Evolutionary conservation across 35 echinoderm and acorn worm species (phyloP), one percentile per base, ranked within the genome.

Genomic region (Apostichopus parvimensis): DNA sequence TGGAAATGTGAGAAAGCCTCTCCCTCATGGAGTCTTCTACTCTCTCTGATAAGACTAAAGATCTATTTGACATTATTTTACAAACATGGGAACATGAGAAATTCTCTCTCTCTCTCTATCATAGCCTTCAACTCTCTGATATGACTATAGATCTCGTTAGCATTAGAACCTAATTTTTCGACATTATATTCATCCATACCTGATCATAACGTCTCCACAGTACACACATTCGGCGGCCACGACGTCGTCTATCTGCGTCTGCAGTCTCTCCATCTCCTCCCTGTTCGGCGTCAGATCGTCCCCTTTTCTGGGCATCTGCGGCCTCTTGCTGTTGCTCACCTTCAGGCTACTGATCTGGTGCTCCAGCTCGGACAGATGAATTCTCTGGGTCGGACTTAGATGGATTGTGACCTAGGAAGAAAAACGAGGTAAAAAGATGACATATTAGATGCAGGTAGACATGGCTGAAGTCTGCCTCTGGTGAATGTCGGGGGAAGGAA

Each of bases 161-260:
- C 34, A 3, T 45, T 45, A 45, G 34, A 45, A 45, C 34, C 34
- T 45, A 45, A 45, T 73, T 4, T 5, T 73, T 17, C 7, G 15
- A 6, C 18, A 21, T 73, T 45, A 45, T 4, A 45, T 45, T 4
- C 34, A 45, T 45, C 34, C 34, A 45, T 45, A 45, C 34, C 34
- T 45, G 34, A 45, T 45, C 34, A 45, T 45, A 0, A 45, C 34
- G 34, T 45, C 34, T 45, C 34, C 34, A 45, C 34, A 45, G 34
- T 45, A 45, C 34, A 45, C 34, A 45, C 34, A 45, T 45, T 45
- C 34, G 34, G 34, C 34, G 5, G 96, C 96, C 8, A 94, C 93
- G 88, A 96, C 96, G 77, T 99, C 97, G 80, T 99, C 97, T 14
- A 99, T 57, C 56, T 99, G 93, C 34, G 89, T 96, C 17, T 90